Base-by-base conservation (phyloP, 2,113 vertebrate genomes). In the Corapipo altera region DNA sequence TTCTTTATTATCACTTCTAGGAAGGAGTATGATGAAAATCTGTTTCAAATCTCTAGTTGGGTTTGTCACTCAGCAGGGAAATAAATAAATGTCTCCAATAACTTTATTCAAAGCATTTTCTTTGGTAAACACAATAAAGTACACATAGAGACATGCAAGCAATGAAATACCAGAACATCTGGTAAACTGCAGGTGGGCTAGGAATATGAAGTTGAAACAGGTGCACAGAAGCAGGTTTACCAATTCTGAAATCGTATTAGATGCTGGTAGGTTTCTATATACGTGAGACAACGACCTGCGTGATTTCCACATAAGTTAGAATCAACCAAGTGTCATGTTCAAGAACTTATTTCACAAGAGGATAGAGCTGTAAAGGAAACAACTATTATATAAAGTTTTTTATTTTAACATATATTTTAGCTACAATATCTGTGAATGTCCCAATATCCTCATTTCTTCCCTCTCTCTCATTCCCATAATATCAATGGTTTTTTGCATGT, bases 151-250 rank as follows among this genome's bases (percentile, higher is more conserved):
- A 91, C 83, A 89, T 41, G 52, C 59, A 91, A 92, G 52, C 49
- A 93, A 44, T 74, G 70, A 95, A 97, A 96, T 78, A 91, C 49
- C 43, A 86, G 81, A 97, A 94, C 95, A 96, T 96, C 94, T 97
- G 89, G 75, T 88, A 61, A 96, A 71, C 89, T 93, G 92, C 91
- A 87, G 82, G 70, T 90, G 87, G 90, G 62, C 85, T 78, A 73
- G 75, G 55, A 96, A 75, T 82, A 80, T 37, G 86, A 71, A 87
- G 32, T 85, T 9, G 21, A 91, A 95, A 80, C 67, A 96, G 87
- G 83, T 96, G 91, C 64, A 69, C 64, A 37, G 74, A 96, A 91
- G 70, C 85, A 95, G 62, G 51, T 94, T 96, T 96, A 91, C 89
- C 74, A 61, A 52, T 81, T 80, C 85, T 93, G 85, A 92, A 96